A percentile compares a stretch with the other conserved stretches of the same genome.
phyloP scores from a whole-genome alignment of 1,140 invertebrate genomes.

The Parasteatoda tepidariorum region DNA sequence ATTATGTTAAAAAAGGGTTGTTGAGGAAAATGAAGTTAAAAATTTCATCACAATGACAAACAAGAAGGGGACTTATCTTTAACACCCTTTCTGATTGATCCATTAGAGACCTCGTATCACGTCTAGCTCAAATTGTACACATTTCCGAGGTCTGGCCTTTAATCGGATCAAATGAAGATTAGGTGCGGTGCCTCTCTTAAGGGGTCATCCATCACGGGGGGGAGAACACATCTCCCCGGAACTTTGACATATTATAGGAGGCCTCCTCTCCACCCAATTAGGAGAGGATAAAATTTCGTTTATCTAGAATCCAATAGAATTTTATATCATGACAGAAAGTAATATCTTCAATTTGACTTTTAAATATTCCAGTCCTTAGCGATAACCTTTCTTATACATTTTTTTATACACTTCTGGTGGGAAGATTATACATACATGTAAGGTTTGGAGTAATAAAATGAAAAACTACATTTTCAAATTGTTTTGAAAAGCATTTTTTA shows the following conservation, averaged over 20 bases:
- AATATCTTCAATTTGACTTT: too few relatives aligned
- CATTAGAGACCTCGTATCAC: slow-evolving; percentile 34
- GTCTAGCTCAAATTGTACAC: slow-evolving; percentile 51
- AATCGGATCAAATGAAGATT: slow-evolving; percentile 59
- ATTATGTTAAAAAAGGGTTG: too few relatives aligned
- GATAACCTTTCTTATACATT: too few relatives aligned
- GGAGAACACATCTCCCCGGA: slow-evolving; percentile 18
- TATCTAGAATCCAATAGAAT: slow-evolving; percentile 10
- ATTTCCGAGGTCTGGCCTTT: slow-evolving; percentile 36
- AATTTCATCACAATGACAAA: slow-evolving; percentile 39
- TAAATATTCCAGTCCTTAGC: too few relatives aligned
- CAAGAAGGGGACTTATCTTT: slow-evolving; percentile 24
- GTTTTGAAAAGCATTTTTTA: too few relatives aligned
- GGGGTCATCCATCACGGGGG: slow-evolving; percentile 54
- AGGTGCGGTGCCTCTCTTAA: slow-evolving; percentile 35
- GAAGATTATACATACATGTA: too few relatives aligned
- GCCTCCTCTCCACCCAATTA: slow-evolving; percentile 51
- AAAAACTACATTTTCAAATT: too few relatives aligned
- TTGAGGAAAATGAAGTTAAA: neutral
- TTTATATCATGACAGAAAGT: too few relatives aligned
- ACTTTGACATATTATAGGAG: slow-evolving; percentile 48
- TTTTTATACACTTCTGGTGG: too few relatives aligned
- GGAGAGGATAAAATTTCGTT: slow-evolving; percentile 57
- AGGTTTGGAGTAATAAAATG: too few relatives aligned
- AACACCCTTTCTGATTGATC: slow-evolving; percentile 25